Conservation (phyloP, 2,113 vertebrate genomes). For the Melanotaenia duboulayi region DNA sequence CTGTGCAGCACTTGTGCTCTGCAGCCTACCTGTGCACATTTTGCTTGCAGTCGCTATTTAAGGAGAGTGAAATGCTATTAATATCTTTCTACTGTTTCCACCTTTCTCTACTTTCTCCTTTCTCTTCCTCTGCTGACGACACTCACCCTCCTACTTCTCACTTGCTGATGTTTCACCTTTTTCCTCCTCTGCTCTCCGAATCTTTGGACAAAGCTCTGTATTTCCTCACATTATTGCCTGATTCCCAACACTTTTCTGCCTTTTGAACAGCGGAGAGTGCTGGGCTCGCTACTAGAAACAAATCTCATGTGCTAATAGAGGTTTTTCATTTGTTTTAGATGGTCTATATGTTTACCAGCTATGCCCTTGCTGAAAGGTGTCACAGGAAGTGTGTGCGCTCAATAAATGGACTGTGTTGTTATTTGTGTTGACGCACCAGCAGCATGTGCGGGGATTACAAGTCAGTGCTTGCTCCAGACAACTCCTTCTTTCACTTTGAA, state of each 20-base stretch:
- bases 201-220: background rate
- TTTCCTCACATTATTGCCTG: background rate
- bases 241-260: background rate
- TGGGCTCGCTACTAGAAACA: conserved; percentile 21
- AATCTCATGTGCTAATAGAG: conserved; percentile 10
- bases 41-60: conserved; percentile 78
- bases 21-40: conserved; percentile 73
- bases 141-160: conserved; percentile 30
- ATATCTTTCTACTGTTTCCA: conserved; percentile 79
- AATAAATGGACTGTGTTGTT: conserved; percentile 39
- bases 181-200: background rate
- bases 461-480: conserved; percentile 27
- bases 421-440: conserved; percentile 56
- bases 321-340: conserved; percentile 32
- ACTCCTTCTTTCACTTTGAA: background rate
- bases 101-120: conserved; percentile 58
- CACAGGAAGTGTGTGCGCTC: conserved; percentile 28
- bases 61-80: conserved; percentile 77
- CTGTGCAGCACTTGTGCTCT: conserved; percentile 36
- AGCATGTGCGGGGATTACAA: conserved; percentile 26
- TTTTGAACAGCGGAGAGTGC: background rate
- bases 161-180: conserved; percentile 38
- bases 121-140: conserved; percentile 46
- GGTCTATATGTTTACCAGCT: conserved; percentile 49
- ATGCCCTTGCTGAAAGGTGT: conserved; percentile 50